These are phyloP conservation scores for Phyllotreta cruciferae DNA, from an alignment of 2,888 invertebrate species.

Conservation along the genomic window DNA sequence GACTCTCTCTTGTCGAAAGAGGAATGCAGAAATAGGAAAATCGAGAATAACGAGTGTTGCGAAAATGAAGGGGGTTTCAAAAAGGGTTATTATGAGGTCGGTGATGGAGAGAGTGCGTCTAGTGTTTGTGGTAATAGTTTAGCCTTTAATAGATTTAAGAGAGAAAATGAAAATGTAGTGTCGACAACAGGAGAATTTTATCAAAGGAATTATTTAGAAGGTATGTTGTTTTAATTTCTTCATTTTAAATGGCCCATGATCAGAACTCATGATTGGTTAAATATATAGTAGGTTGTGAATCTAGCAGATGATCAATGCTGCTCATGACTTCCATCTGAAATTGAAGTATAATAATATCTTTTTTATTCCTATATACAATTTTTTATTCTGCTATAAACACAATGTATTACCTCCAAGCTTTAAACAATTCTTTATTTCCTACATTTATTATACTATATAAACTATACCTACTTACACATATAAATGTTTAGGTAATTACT, in stretches of 20 bases:
- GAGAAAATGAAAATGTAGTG: slow-evolving; percentile 31
- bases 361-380: too few species aligned
- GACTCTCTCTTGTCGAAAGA: slow-evolving; percentile 49
- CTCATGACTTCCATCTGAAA: too few species aligned
- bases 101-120: slow-evolving; percentile 7
- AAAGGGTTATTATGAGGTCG: slow-evolving; percentile 11
- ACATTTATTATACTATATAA: too few species aligned
- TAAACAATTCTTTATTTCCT: too few species aligned
- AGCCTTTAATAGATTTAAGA: slow-evolving; percentile 12
- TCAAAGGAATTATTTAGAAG: slow-evolving; percentile 24
- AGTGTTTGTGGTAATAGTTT: slow-evolving; percentile 1
- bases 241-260: neutral
- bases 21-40: slow-evolving; percentile 4
- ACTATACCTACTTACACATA: too few species aligned
- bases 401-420: too few species aligned
- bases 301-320: too few species aligned
- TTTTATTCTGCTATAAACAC: too few species aligned
- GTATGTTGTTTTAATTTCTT: slow-evolving; percentile 15
- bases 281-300: too few species aligned
- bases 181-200: slow-evolving; percentile 34
- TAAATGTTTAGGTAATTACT: too few species aligned
- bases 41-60: slow-evolving; percentile 5
- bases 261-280: neutral
- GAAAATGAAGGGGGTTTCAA: neutral
- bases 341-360: too few species aligned